Evolutionary conservation across 2,888 invertebrate species (phyloP).

Genomic region (Limenitis arthemis): DNA sequence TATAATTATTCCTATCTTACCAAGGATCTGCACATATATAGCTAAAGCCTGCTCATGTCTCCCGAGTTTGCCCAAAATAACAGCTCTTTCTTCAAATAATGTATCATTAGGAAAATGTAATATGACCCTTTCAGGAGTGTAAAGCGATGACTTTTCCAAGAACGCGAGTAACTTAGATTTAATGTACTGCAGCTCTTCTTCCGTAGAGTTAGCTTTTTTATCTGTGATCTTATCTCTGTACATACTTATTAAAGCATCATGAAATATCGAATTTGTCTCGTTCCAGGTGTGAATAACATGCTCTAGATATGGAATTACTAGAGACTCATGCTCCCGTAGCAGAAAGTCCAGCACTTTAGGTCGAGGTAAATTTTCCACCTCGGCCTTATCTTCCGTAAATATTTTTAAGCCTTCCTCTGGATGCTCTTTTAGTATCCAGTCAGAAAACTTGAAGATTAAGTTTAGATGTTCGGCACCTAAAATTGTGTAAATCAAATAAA

Average conservation of each 20-base stretch:
- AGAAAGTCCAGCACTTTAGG: slow-evolving; percentile 92
- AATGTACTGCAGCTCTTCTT: slow-evolving; percentile 52
- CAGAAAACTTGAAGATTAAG: slow-evolving; percentile 93
- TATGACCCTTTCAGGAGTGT: slow-evolving; percentile 89
- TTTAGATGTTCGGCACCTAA: slow-evolving; percentile 83
- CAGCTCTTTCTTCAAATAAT: slow-evolving; percentile 92
- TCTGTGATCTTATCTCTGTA: slow-evolving; percentile 83
- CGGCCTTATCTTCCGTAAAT: slow-evolving; percentile 89
- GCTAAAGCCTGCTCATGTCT: slow-evolving; percentile 93
- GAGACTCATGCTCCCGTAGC: slow-evolving; percentile 81
- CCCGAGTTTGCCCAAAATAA: slow-evolving; percentile 92
- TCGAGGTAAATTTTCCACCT: slow-evolving; percentile 92
- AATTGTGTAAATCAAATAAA: slow-evolving; percentile 13
- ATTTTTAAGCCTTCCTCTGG: slow-evolving; percentile 91
- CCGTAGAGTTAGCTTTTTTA: slow-evolving; percentile 45
- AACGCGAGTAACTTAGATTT: slow-evolving; percentile 80
- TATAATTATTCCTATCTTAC: slow-evolving; percentile 32
- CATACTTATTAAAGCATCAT: slow-evolving; percentile 91
- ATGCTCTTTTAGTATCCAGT: slow-evolving; percentile 90
- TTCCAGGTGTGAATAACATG: slow-evolving; percentile 94
- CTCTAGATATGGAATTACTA: slow-evolving; percentile 94
- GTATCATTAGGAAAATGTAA: slow-evolving; percentile 88
- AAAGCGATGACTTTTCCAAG: slow-evolving; percentile 84
- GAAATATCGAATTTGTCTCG: slow-evolving; percentile 87
- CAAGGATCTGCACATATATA: slow-evolving; percentile 91